Base-by-base conservation (phyloP, 35 echinoderm and acorn worm species). In the Holothuria glaberrima region DNA sequence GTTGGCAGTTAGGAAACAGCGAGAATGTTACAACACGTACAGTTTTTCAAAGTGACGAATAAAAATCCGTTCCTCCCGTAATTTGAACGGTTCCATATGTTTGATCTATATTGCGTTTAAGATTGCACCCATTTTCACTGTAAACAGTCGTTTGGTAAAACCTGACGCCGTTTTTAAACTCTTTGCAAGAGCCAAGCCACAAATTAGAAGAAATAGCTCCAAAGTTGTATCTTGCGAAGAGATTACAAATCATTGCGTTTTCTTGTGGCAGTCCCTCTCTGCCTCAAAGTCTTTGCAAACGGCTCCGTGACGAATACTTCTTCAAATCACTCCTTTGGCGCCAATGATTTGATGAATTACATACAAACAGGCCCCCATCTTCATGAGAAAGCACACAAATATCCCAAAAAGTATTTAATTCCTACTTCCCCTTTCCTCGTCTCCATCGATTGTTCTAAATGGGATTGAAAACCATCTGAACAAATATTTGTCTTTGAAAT, bases 401-500 rank as follows among this genome's bases (percentile, higher is more conserved):
- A 61, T 48, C 44, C 74, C 74, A 30, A 24, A 48, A 78, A 78
- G 74, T 78, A 78, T 78, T 78, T 78, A 78, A 78, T n/a, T 19
- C 74, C 13, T 22, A 52, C 18, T 78, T 78, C 12, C 12, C 38
- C 74, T 41, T 78, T 41, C 44, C 20, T 34, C 26, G 57, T 31
- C 80, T 84, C 80, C 46, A 31, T 19, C 30, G 46, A 58, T 63
- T 48, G 59, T 32, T 84, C 80, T 56, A 58, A 84, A 84, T 84
- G 80, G 80, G 57, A 84, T 84, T 84, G 80, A 84, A 84, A 84
- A 14, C 57, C 80, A 84, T 84, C 80, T 84, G 80, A 84, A 57
- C 80, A 84, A 84, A 84, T 84, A 84, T 84, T 84, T 84, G 59
- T 84, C 30, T 56, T 32, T 57, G 29, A 61, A 84, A 84, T 61